Evolutionary conservation across 2,797 vertebrate species (phyloP), one percentile per base, ranked within the genome.

Genomic region (Coendou prehensilis): DNA sequence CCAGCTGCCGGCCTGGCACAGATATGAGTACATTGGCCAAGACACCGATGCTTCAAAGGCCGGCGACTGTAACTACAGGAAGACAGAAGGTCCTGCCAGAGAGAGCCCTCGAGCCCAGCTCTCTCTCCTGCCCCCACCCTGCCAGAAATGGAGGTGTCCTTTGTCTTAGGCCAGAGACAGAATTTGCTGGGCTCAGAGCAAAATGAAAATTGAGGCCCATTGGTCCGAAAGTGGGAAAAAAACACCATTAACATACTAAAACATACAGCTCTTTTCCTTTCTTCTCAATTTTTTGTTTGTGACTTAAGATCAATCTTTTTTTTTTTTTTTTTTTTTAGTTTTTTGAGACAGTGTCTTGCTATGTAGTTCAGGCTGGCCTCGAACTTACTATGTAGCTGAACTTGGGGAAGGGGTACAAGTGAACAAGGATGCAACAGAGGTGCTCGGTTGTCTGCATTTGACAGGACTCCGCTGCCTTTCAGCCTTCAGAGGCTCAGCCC

Each of bases 251-350:
- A 4, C 1, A 9, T 52, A 61, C 45, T 45, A 75, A 94, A 79
- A 33, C 57, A 57, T 33, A 78, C 26, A 89, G 52, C 22, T 52
- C 17, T 88, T 81, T 81, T 59, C 37, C 52, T 97, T 94, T 88
- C 47, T 84, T 84, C 47, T 92, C 88, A 20, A 73, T 30, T 57
- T 69, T 78, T 57, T 52, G 57, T 37, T 85, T 85, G 57, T 30
- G 22, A 50, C 9, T 67, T 80, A 75, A 67, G 23, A 23, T 28
- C 50, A 87, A 56, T 61, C 57, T 37, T 67, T n/a, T n/a, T 33
- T 64, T 30, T 56, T 17, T 56, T 41, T 41, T 41, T 41, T 57
- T 57, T 52, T 6, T 22, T 22, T 22, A 2, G 56, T 57, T 57
- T 57, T 57, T 22, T 57, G 56, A 57, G 56, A 57, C 20, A 22